Conservation (phyloP, 2,888 invertebrate genomes). For the Brachycybe producta region DNA sequence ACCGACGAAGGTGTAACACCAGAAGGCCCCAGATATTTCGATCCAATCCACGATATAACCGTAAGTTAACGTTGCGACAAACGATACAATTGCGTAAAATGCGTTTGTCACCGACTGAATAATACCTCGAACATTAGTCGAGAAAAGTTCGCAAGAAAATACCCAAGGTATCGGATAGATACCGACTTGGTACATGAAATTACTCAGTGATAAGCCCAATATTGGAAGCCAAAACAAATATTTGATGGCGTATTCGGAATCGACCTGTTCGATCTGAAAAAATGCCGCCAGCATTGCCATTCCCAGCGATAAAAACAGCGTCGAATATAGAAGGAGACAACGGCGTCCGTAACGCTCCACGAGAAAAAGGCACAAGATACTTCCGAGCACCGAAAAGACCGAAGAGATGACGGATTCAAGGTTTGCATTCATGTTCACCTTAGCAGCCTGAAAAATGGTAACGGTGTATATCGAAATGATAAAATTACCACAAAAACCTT, state of each 20-base stretch:
- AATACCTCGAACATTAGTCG: slow-evolving; percentile 55
- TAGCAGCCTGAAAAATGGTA: slow-evolving; percentile 57
- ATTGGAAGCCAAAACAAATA: slow-evolving; percentile 58
- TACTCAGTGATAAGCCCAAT: slow-evolving; percentile 56
- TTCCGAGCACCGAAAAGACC: slow-evolving; percentile 63
- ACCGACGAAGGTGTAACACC: no score
- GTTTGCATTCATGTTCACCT: slow-evolving; percentile 43
- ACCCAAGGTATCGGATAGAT: slow-evolving; percentile 74
- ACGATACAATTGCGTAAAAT: no score
- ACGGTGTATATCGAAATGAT: slow-evolving; percentile 67
- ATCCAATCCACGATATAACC: no score
- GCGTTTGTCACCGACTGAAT: neutral
- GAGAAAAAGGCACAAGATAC: slow-evolving; percentile 57
- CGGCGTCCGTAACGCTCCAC: slow-evolving; percentile 71
- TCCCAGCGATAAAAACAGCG: slow-evolving; percentile 56
- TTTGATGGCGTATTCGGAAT: slow-evolving; percentile 19
- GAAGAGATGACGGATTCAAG: slow-evolving; percentile 65
- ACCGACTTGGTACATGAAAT: slow-evolving; percentile 64
- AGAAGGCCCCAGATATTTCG: no score
- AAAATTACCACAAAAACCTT: slow-evolving; percentile 75
- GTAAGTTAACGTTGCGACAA: no score
- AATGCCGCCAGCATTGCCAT: slow-evolving; percentile 71
- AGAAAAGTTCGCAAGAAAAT: slow-evolving; percentile 59
- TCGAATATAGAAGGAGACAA: slow-evolving; percentile 57
- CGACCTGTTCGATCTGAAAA: slow-evolving; percentile 63